A percentile compares a stretch with the other conserved stretches of the same genome.
These are phyloP conservation scores for Vanessa cardui DNA, from an alignment of 2,888 invertebrate genomes.

Conservation along the genomic window DNA sequence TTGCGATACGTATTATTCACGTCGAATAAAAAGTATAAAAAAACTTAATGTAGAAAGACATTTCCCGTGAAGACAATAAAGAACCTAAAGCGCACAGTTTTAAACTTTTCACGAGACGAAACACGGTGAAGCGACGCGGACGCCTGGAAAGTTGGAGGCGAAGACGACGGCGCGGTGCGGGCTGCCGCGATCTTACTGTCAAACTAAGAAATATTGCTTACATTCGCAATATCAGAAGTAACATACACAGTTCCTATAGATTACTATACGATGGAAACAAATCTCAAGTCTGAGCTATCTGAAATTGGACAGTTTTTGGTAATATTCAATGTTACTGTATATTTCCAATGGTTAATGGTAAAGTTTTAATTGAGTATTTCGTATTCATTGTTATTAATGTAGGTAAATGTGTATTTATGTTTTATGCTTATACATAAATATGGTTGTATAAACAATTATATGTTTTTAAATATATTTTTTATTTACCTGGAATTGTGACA, in stretches of 20 bases:
- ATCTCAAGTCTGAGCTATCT: slow-evolving; percentile 39
- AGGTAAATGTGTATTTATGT: too few species aligned
- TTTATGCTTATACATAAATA: too few species aligned
- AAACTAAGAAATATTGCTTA: slow-evolving; percentile 75
- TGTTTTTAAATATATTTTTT: too few species aligned
- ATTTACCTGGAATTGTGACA: too few species aligned
- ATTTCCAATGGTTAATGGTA: too few species aligned
- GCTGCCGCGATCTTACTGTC: slow-evolving; percentile 64
- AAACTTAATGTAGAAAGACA: slow-evolving; percentile 66
- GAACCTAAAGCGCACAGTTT: slow-evolving; percentile 76
- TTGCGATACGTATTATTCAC: not conserved
- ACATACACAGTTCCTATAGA: slow-evolving; percentile 4
- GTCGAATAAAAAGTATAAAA: slow-evolving; percentile 19
- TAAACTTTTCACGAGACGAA: slow-evolving; percentile 71
- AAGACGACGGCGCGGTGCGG: slow-evolving; percentile 58
- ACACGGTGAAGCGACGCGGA: slow-evolving; percentile 58
- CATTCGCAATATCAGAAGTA: slow-evolving; percentile 29
- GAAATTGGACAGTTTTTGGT: not conserved
- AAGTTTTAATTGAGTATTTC: too few species aligned
- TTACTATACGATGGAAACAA: slow-evolving; percentile 2
- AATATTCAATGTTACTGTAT: too few species aligned
- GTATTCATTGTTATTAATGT: too few species aligned
- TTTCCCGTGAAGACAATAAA: slow-evolving; percentile 72
- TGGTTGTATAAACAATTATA: too few species aligned
- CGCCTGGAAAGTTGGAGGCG: slow-evolving; percentile 72